These are phyloP conservation scores for Actinostola sp. DNA, from an alignment of 92 coral and sea anemone genomes.

Conservation along the genomic window DNA sequence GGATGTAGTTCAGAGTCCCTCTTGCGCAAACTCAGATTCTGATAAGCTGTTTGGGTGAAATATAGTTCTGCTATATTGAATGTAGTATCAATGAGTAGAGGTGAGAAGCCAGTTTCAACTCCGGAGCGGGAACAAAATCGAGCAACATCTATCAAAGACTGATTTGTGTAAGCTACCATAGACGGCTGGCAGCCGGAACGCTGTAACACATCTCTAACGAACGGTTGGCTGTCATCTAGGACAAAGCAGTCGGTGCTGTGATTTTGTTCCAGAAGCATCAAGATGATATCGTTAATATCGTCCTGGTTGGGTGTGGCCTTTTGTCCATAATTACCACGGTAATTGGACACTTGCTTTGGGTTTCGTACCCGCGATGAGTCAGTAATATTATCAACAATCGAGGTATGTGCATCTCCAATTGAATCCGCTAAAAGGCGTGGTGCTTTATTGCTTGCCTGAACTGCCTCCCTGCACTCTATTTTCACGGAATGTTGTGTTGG, in stretches of 20 bases:
- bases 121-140: slow-evolving; percentile 16
- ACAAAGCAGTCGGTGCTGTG: slow-evolving; percentile 12
- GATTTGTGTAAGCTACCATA: slow-evolving; percentile 37
- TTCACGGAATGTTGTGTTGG: slow-evolving; percentile 47
- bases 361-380: slow-evolving; percentile 3
- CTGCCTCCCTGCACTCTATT: slow-evolving; percentile 37
- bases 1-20: neutral
- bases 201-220: slow-evolving; percentile 21
- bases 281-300: slow-evolving; percentile 31
- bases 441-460: slow-evolving; percentile 13
- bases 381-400: neutral
- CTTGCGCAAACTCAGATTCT: slow-evolving; percentile 24
- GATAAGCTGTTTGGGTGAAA: slow-evolving; percentile 44
- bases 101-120: neutral
- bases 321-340: slow-evolving; percentile 8
- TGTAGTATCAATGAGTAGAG: slow-evolving; percentile 38
- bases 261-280: slow-evolving; percentile 32
- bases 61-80: slow-evolving; percentile 37
- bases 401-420: neutral
- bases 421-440: slow-evolving; percentile 25
- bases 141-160: slow-evolving; percentile 21
- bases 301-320: slow-evolving; percentile 3
- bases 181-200: slow-evolving; percentile 54
- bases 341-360: slow-evolving; percentile 40
- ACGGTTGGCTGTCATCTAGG: slow-evolving; percentile 29